Evolutionary conservation across 2,888 invertebrate species (phyloP), one percentile per base, ranked within the genome.

Genomic region (Dicyrtoma fusca): DNA sequence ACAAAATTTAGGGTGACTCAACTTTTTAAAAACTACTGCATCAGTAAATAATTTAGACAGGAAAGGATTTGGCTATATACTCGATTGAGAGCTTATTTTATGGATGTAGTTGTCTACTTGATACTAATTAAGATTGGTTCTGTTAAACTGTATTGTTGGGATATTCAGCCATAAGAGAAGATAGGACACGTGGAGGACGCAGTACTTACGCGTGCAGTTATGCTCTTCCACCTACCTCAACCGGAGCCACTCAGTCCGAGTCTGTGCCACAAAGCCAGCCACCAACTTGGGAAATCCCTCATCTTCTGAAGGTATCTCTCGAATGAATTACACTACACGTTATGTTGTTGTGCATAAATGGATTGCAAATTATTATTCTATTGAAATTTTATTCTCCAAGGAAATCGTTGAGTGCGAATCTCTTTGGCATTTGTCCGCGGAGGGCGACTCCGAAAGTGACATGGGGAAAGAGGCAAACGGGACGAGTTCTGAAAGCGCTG

Each of bases 331-430:
- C 45, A 45, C 6, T 14, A 14, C 5, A 51, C 17, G 51, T 14
- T n/a, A n/a, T 51, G 51, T 51, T 53, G 6, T 19, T 19, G 1
- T 21, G 53, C 21, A 19, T 11, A 53, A n/a, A 53, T 13, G 45
- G 57, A 55, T 61, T 53, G 64, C 47, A 10, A 73, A 66, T 64
- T 80, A 75, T 66, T 53, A 34, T 69, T 69, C 78, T 49, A 68
- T 81, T 34, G 8, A n/a, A n/a, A n/a, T 80, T 84, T 0, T 59
- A 68, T 57, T 73, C 61, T 76, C 78, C 44, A 84, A 94, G 90
- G 95, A 95, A 87, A 95, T 95, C 85, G 94, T 95, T 92, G 94
- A 95, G 83, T 95, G 95, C 82, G 95, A 95, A 84, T 95, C 95
- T 85, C 87, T 95, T 71, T 95, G 95, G 95, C 94, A 95, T 83